Conservation (phyloP, 2,797 vertebrate species). For the Falco rusticolus region DNA sequence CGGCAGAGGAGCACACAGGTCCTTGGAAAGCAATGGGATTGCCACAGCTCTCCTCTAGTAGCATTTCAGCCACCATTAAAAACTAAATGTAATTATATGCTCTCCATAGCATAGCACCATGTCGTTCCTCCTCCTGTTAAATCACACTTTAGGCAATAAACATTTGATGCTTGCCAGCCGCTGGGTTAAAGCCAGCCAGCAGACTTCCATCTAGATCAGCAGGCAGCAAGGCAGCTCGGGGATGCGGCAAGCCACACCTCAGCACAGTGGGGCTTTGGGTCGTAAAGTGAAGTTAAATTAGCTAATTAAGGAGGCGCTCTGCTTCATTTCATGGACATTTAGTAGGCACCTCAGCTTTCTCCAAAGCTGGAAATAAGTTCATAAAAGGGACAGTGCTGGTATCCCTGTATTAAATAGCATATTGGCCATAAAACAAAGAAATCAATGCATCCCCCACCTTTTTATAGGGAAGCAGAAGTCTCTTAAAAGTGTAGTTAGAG, state of each 20-base stretch:
- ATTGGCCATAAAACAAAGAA: conserved; percentile 35
- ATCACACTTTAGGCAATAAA: not conserved
- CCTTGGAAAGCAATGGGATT: not conserved
- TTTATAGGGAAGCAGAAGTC: conserved; percentile 60
- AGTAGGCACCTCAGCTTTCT: not conserved
- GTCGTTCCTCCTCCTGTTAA: not conserved
- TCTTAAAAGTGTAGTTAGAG: conserved; percentile 38
- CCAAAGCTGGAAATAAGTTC: not conserved
- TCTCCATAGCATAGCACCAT: not conserved
- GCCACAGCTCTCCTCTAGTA: not conserved
- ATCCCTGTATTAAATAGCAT: not conserved
- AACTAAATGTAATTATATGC: not conserved
- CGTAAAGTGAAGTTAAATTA: not conserved
- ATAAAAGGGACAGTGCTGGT: not conserved
- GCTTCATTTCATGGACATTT: not conserved
- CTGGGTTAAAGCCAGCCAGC: not conserved
- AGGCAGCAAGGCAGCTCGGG: not conserved
- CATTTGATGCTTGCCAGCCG: not conserved
- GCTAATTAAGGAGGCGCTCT: not conserved
- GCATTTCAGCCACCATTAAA: not conserved
- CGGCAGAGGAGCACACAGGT: not conserved
- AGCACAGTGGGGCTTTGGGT: not conserved
- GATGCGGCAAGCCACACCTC: not conserved
- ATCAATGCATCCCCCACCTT: not conserved
- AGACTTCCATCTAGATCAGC: not conserved